phyloP scores from a whole-genome alignment of 1,140 invertebrate species.

The Stegodyphus mimosarum region DNA sequence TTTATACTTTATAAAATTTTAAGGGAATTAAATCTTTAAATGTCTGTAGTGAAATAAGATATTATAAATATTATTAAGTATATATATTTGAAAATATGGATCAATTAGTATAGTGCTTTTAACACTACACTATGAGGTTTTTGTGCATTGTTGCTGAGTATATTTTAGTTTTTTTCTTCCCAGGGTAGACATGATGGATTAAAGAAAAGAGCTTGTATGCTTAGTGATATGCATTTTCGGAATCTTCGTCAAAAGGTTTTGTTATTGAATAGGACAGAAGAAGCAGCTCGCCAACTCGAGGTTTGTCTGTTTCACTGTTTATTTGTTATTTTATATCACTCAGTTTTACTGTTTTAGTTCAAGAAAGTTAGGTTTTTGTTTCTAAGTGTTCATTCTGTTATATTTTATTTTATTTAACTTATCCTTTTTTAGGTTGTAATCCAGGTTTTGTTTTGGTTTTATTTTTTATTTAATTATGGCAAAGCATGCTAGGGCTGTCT shows the following conservation, averaged over 20 bases:
- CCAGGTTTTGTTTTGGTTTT: too few relatives aligned
- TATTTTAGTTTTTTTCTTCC: constrained; percentile 58
- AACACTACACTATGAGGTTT: not conserved
- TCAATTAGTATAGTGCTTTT: not conserved
- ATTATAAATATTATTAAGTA: too few relatives aligned
- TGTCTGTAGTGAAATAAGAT: too few relatives aligned
- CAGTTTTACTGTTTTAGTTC: too few relatives aligned
- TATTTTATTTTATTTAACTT: too few relatives aligned
- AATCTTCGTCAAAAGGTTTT: constrained; percentile 88
- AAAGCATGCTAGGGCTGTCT: too few relatives aligned
- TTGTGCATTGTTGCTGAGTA: constrained; percentile 31
- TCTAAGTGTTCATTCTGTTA: too few relatives aligned
- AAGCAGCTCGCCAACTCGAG: constrained; percentile 92
- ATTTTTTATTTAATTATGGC: too few relatives aligned
- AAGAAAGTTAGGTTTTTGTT: too few relatives aligned
- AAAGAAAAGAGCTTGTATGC: constrained; percentile 75
- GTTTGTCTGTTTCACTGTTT: not conserved
- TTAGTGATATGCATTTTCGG: constrained; percentile 98
- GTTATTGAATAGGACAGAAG: constrained; percentile 94
- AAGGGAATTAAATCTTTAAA: too few relatives aligned
- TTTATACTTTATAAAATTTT: too few relatives aligned
- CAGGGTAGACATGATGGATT: constrained; percentile 53
- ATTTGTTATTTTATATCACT: not conserved
- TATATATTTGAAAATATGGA: not conserved
- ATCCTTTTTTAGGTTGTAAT: too few relatives aligned